Evolutionary conservation across 2,113 vertebrate species (phyloP), one percentile per base, ranked within the genome.

Genomic region (Pterocles gutturalis): DNA sequence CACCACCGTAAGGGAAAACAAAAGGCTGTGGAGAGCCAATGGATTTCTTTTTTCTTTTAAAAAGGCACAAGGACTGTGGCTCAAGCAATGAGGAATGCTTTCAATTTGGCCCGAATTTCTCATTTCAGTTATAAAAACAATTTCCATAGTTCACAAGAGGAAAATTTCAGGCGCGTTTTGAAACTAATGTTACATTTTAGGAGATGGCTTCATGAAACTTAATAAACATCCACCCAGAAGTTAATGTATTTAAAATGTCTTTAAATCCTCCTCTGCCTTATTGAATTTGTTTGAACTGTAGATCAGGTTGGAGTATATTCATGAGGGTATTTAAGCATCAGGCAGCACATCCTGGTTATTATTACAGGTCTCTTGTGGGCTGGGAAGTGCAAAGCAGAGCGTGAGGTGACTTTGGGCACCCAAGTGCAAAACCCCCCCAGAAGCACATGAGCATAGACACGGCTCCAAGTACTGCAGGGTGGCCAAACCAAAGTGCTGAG

Each of bases 241-340:
- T 93, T 92, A 97, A 95, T 93, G 84, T 86, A 62, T 95, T 81
- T 92, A 69, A 91, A 93, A 82, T 73, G 62, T 48, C 95, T 95
- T 95, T 89, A 93, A 96, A 84, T 57, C 71, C 54, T 90, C 84
- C 73, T 92, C 79, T 86, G 83, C 82, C 48, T 92, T 90, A 94
- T 89, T 96, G 80, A 67, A 90, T 96, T 76, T 69, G 57, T 72
- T 87, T 92, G 91, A 97, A 66, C 83, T n/a, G 78, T 79, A 73
- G 75, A 77, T 87, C n/a, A 83, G 60, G 58, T 58, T 75, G 84
- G 70, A 84, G 82, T 67, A 31, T 69, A 73, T 90, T 89, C 79
- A 85, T 36, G 51, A 77, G 79, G 58, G 54, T 25, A 70, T 90
- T 91, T 82, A 79, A 84, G 61, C 90, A 62, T 46, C 85, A 95